Evolutionary conservation across 2,888 invertebrate species (phyloP).

Genomic region (Plagodis pulveraria): DNA sequence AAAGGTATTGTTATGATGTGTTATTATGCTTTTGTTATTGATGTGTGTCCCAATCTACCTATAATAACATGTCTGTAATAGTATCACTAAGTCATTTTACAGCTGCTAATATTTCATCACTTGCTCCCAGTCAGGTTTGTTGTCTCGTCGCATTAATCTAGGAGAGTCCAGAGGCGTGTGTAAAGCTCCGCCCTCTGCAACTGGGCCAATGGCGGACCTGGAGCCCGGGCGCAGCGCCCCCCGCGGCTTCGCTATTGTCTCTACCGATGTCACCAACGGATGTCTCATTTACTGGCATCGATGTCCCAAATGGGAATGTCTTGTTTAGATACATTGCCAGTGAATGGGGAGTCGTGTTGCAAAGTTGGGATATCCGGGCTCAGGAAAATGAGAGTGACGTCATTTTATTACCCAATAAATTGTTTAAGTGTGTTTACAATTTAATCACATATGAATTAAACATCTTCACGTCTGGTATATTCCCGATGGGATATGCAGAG

Average conservation of each 20-base stretch:
- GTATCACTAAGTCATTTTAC: conserved; percentile 27
- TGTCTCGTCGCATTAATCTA: conserved; percentile 50
- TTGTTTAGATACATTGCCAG: conserved; percentile 18
- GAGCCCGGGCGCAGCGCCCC: conserved; percentile 39
- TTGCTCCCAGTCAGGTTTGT: conserved; percentile 32
- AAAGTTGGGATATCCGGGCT: neutral
- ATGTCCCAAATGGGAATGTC: conserved; percentile 17
- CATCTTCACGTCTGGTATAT: neutral
- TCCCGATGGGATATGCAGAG: neutral
- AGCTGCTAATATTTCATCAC: conserved; percentile 46
- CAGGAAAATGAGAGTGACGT: neutral
- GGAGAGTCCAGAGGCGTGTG: conserved; percentile 54
- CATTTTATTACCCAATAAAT: no score
- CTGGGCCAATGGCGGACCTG: conserved; percentile 51
- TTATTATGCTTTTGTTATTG: neutral
- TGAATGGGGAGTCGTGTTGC: neutral
- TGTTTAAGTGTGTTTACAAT: neutral
- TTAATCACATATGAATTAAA: neutral
- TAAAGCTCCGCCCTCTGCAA: conserved; percentile 46
- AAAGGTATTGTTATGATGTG: no score
- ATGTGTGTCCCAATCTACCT: neutral
- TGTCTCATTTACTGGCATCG: conserved; percentile 30
- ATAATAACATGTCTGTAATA: neutral
- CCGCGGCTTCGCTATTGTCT: conserved; percentile 37
- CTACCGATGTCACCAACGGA: conserved; percentile 36